Conservation (phyloP, 2,797 vertebrate species). For the Kryptopterus vitreolus region DNA sequence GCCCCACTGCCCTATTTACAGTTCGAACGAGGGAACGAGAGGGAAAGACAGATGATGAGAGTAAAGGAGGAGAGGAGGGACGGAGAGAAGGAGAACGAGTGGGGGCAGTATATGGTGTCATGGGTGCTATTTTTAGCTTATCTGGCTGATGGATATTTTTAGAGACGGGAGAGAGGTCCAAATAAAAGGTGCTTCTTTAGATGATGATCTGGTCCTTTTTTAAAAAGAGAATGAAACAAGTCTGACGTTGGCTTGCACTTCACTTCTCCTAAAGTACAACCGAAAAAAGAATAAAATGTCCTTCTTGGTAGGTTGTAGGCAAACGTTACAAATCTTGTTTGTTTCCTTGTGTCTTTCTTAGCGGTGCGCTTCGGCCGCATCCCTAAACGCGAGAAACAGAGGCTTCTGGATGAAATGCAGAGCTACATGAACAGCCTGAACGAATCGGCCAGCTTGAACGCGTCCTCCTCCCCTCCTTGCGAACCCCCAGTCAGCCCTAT, state of each 20-base stretch:
- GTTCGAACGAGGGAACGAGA: slow-evolving; percentile 56
- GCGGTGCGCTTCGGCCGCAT: slow-evolving; percentile 70
- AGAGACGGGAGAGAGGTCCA: slow-evolving; percentile 40
- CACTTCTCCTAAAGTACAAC: not conserved
- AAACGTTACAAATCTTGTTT: too few relatives aligned
- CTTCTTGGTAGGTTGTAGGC: too few relatives aligned
- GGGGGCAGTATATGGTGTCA: slow-evolving; percentile 71
- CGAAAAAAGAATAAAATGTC: too few relatives aligned
- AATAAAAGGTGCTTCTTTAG: slow-evolving; percentile 22
- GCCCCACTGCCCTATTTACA: slow-evolving; percentile 81
- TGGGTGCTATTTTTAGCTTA: slow-evolving; percentile 73
- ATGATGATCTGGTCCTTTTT: not conserved
- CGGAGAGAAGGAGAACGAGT: slow-evolving; percentile 63
- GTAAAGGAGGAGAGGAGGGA: slow-evolving; percentile 59
- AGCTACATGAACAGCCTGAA: slow-evolving; percentile 70
- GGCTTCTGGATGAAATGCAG: slow-evolving; percentile 69
- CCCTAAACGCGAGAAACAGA: slow-evolving; percentile 69
- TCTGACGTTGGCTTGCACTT: not conserved
- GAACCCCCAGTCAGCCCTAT: slow-evolving; percentile 60
- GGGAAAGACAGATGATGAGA: slow-evolving; percentile 34
- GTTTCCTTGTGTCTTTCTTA: slow-evolving; percentile 36
- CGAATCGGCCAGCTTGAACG: slow-evolving; percentile 55
- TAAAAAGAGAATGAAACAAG: not conserved
- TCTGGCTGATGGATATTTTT: slow-evolving; percentile 76
- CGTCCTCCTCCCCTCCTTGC: slow-evolving; percentile 52